Evolutionary conservation across 2,113 vertebrate genomes (phyloP), one percentile per base, ranked within the genome.

Genomic region (Arenaria interpres): DNA sequence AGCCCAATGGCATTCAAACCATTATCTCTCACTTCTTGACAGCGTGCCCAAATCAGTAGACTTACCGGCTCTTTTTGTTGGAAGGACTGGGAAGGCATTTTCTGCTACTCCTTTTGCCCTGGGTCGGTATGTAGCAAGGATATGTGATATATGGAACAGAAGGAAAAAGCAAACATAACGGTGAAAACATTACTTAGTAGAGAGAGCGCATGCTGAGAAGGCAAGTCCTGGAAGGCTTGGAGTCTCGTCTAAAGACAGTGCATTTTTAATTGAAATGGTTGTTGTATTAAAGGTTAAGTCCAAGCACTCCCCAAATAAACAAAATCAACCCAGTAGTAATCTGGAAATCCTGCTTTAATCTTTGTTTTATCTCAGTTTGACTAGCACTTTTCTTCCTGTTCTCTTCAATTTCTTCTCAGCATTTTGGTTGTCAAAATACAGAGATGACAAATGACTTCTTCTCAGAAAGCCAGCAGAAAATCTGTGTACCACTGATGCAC

Each of bases 351-450:
- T 1, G 5, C 88, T 97, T 94, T 95, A 85, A 83, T 88, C 90
- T 97, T 93, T 89, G 62, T 91, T 97, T 97, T 86, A 69, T 95
- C 95, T 92, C 78, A 75, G 82, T 90, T 97, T 95, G 88, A 88
- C 85, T 79, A 93, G 50, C 71, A 51, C 51, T 94, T 94, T 79
- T 88, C 67, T 85, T 93, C 63, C 85, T 73, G 57, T 64, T 82
- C 66, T 83, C 27, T 85, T 93, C 82, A 85, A 73, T 76, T 80
- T 82, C 57, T 93, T 85, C 67, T 92, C 60, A 63, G 27, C 0
- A 0, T 92, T 90, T 93, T 83, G 24, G 35, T 90, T 95, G 79
- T 96, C 95, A 92, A 96, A 94, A 92, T 68, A 89, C 14, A 54
- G 80, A 60, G 62, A 85, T 85, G 90, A 95, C 57, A 90, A 93